A percentile compares a stretch with the other conserved stretches of the same genome.
Evolutionary conservation across 2,888 invertebrate species (phyloP).

Genomic region (Glomeris marginata): DNA sequence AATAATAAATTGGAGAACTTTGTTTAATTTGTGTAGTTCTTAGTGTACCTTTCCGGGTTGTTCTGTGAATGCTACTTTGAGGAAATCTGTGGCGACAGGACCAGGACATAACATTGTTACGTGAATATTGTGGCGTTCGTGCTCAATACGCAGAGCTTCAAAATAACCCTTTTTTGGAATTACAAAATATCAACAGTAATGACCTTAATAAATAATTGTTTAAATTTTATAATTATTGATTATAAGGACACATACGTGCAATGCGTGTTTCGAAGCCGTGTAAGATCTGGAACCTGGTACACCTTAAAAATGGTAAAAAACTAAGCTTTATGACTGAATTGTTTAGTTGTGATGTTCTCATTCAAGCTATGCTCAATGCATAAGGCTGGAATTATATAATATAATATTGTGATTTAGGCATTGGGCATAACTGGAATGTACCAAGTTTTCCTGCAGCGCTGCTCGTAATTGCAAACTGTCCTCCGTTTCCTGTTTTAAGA

Average conservation of each 20-base stretch:
- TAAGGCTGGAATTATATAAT: no score
- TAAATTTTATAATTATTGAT: no score
- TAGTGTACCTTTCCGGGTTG: slow-evolving; percentile 42
- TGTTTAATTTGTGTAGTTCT: no score
- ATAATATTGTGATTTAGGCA: background rate
- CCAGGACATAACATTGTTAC: slow-evolving; percentile 61
- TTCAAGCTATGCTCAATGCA: no score
- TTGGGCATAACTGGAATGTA: no score
- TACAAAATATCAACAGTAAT: no score
- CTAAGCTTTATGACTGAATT: background rate
- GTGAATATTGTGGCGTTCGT: slow-evolving; percentile 39
- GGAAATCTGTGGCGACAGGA: slow-evolving; percentile 53
- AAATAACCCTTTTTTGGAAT: slow-evolving; percentile 70
- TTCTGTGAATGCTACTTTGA: slow-evolving; percentile 51
- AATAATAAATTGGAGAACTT: background rate
- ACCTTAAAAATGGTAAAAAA: slow-evolving; percentile 22
- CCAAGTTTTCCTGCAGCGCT: slow-evolving; percentile 55
- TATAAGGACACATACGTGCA: slow-evolving; percentile 56
- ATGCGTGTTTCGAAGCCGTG: slow-evolving; percentile 56
- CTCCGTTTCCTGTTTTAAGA: slow-evolving; percentile 30
- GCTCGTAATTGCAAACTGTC: slow-evolving; percentile 58
- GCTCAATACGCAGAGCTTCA: slow-evolving; percentile 45
- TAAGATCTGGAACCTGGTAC: slow-evolving; percentile 52
- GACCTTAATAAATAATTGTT: no score
- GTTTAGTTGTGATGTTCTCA: no score